These are phyloP conservation scores for Oceanodroma tethys DNA, from an alignment of 2,113 vertebrate genomes.

Conservation along the genomic window DNA sequence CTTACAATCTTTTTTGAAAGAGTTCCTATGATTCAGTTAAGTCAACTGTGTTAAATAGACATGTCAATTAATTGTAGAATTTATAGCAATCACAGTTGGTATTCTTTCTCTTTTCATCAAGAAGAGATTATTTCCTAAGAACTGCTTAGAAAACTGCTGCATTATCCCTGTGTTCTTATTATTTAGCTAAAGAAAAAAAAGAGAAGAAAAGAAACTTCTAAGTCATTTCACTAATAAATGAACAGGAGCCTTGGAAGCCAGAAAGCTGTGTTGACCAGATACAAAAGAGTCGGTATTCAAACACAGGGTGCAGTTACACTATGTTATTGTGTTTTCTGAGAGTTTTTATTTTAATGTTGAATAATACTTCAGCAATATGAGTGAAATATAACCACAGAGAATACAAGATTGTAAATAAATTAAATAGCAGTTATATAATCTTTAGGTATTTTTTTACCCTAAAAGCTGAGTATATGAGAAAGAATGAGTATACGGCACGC, in stretches of 20 bases:
- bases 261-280: not conserved
- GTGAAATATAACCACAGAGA: not conserved
- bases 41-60: not conserved
- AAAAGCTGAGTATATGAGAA: not conserved
- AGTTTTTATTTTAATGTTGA: not conserved
- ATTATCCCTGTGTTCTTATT: not conserved
- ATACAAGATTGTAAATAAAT: not conserved
- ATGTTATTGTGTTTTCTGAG: not conserved
- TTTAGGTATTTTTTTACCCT: not conserved
- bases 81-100: not conserved
- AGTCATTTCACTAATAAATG: not conserved
- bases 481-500: no score
- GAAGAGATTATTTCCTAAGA: not conserved
- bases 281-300: not conserved
- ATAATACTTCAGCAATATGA: not conserved
- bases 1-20: not conserved
- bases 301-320: not conserved
- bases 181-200: not conserved
- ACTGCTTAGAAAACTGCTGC: not conserved
- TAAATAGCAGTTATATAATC: not conserved
- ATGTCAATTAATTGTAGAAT: not conserved
- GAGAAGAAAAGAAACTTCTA: not conserved
- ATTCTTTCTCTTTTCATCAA: not conserved
- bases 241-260: not conserved
- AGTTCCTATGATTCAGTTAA: not conserved